Base-by-base conservation (phyloP, 2,888 invertebrate genomes). In the Spicauda simplicius region DNA sequence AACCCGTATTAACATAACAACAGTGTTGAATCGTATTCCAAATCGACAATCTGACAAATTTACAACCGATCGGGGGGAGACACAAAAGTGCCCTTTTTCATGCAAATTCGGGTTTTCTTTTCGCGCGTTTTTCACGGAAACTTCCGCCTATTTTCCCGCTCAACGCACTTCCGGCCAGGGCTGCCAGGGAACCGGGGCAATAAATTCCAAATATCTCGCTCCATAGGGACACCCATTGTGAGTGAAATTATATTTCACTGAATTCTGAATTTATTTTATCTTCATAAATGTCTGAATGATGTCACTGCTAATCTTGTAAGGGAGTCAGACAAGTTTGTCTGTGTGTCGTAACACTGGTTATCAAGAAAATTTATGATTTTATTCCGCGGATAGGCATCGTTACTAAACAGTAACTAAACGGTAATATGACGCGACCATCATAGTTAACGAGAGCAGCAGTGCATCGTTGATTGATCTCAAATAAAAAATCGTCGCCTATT, bases 71-170 rank as follows among this genome's bases (percentile, higher is more conserved):
- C 87, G 83, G 83, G 76, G 83, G 78, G 86, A 83, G 85, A 85
- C 84, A 87, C 88, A 88, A 89, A 87, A 90, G 88, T 87, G 88
- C 87, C 90, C 85, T 89, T 91, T 88, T 87, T 85, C 80, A 92
- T 92, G 91, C 88, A 92, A 93, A 92, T 93, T 87, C 74, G 74
- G 83, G 81, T 81, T 88, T 88, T 87, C 87, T 88, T 88, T 50
- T 81, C 78, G 72, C 70, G 71, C 77, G 77, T 87, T 88, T 87
- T 87, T 81, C 79, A 80, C 79, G 84, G 86, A 86, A 86, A 89
- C 91, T 92, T 92, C 92, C 93, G 91, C 87, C 88, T 89, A 90
- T 92, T 93, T 92, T 93, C 91, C 87, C 91, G 91, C 88, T 90
- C 88, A 84, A 82, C 88, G 90, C 90, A 85, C 88, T 83, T 89